Evolutionary conservation across 1,140 invertebrate genomes (phyloP), one percentile per base, ranked within the genome.

Genomic region (Nasonia longicornis): DNA sequence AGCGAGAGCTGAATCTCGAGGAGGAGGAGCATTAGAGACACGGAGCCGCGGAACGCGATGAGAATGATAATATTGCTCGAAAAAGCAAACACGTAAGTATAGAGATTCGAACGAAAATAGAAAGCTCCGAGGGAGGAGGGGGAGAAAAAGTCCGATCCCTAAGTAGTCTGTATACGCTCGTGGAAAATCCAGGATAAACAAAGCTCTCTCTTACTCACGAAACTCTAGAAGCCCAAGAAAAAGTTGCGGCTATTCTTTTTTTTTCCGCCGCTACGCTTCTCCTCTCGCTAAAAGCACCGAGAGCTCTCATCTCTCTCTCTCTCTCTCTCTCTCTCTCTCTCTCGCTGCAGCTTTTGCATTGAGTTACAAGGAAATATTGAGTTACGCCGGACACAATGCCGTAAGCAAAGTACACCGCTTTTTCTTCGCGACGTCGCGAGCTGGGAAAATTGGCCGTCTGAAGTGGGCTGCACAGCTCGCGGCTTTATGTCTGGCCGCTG

Each of bases 311-410:
- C 35, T 72, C 20, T 35, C 31, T 35, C 31, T 35, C 31, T 35
- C 31, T 35, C 31, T 35, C 31, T 35, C 31, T 35, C 31, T 35
- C 31, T 35, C 31, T 35, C 31, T 35, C 31, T 35, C 31, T 3
- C 31, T 35, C 31, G 0, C 31, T 35, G 69, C 4, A 22, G 42
- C 35, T 72, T 81, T 72, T 81, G 79, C 71, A 75, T 85, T 77
- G 75, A 80, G 75, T 85, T 85, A 82, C 83, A 81, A 67, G 82
- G 84, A 84, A 85, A 85, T 85, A 85, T 85, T 77, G 79, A 69
- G 77, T 85, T 84, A 84, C 83, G 48, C 16, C 45, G 67, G 26
- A 70, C 16, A 58, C 16, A 73, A 69, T 71, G 16, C 42, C 11
- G 16, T 29, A 69, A 69, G 66, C 70, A 71, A 71, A 38, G n/a